Conservation (phyloP, 2,113 vertebrate genomes). For the Gallinago jamesoni region DNA sequence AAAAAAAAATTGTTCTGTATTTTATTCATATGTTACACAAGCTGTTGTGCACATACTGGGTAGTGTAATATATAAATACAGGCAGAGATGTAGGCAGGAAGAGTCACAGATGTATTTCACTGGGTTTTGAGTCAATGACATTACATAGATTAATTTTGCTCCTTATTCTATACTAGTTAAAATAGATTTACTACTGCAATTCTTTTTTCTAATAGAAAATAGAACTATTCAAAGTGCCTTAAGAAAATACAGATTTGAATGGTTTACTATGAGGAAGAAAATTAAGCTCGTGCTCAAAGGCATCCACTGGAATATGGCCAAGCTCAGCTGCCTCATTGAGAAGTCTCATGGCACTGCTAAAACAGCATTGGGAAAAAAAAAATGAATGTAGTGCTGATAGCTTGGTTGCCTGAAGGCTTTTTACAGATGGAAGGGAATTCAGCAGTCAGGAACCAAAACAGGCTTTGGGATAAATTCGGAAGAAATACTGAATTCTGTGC, state of each 20-base stretch:
- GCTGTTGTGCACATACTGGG: neutral
- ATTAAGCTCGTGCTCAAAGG: constrained; percentile 20
- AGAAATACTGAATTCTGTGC: neutral
- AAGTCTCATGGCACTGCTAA: neutral
- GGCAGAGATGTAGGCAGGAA: neutral
- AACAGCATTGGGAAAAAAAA: neutral
- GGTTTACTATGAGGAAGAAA: constrained; percentile 12
- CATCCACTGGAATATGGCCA: constrained; percentile 36
- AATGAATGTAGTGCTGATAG: neutral
- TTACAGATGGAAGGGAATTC: constrained; percentile 22
- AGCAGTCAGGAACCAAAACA: neutral
- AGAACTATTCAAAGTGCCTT: neutral
- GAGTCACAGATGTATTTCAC: neutral
- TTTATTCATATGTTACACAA: neutral
- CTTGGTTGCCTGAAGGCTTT: neutral
- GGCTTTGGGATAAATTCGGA: neutral
- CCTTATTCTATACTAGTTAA: neutral
- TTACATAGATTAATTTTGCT: neutral
- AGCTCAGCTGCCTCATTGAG: neutral
- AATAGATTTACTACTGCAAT: neutral
- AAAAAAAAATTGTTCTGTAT: rapidly evolving
- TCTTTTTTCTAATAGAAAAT: neutral
- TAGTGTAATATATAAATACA: neutral
- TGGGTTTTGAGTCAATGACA: neutral
- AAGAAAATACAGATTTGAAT: neutral